Evolutionary conservation across 2,888 invertebrate species (phyloP).

Genomic region (Entomobrya multifasciata): DNA sequence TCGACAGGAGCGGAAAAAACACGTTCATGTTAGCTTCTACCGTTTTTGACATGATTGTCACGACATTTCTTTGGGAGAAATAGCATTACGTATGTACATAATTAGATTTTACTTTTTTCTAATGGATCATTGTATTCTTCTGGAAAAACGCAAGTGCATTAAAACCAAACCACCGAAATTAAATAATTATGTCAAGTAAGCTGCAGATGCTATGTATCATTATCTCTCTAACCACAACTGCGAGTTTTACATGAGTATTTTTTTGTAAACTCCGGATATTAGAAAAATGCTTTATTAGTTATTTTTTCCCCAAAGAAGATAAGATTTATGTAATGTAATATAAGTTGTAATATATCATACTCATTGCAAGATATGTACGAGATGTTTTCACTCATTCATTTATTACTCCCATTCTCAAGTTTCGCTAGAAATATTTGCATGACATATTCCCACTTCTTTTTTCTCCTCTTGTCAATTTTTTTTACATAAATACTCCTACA

Average conservation of each 20-base stretch:
- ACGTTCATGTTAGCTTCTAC: constrained; percentile 30
- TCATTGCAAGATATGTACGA: neutral
- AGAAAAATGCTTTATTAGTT: constrained; percentile 3
- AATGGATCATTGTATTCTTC: constrained; percentile 55
- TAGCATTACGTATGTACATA: constrained; percentile 12
- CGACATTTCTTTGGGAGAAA: constrained; percentile 21
- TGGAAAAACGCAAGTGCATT: no score
- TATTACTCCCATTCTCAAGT: constrained; percentile 50
- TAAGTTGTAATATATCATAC: neutral
- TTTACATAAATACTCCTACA: neutral
- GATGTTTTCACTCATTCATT: constrained; percentile 6
- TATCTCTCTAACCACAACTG: no score
- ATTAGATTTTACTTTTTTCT: constrained; percentile 51
- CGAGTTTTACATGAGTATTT: no score
- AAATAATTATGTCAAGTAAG: no score
- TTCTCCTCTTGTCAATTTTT: constrained; percentile 20
- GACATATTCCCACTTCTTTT: constrained; percentile 53
- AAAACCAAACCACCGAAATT: no score
- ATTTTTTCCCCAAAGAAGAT: neutral
- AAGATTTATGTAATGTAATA: neutral
- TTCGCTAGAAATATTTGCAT: constrained; percentile 50
- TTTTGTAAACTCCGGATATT: constrained; percentile 6
- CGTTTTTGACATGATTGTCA: constrained; percentile 58
- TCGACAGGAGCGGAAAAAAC: constrained; percentile 7
- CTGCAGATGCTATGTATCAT: no score